phyloP scores from a whole-genome alignment of 2,888 invertebrate genomes.

The Sesia bembeciformis region DNA sequence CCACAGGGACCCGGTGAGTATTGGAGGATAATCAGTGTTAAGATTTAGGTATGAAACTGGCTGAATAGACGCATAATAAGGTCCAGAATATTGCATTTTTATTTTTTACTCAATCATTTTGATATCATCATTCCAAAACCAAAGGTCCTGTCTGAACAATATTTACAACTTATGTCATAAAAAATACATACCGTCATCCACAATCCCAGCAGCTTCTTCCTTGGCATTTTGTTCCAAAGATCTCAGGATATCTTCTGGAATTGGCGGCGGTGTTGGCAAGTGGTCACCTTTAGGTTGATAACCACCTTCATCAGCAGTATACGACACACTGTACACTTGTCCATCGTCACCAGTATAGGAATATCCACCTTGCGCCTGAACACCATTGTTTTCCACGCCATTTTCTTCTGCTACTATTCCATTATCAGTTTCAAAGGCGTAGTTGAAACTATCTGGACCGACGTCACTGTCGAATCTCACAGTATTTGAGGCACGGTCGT shows the following conservation, averaged over 20 bases:
- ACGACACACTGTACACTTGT: slow-evolving; percentile 49
- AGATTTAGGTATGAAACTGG: too few species aligned
- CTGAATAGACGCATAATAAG: too few species aligned
- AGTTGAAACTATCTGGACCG: slow-evolving; percentile 38
- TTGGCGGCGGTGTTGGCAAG: slow-evolving; percentile 54
- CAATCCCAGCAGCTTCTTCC: slow-evolving; percentile 51
- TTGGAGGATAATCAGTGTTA: too few species aligned
- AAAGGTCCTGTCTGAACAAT: too few species aligned
- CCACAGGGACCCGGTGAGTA: too few species aligned
- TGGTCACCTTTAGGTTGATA: slow-evolving; percentile 50
- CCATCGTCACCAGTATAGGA: slow-evolving; percentile 59
- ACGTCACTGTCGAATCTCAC: slow-evolving; percentile 43
- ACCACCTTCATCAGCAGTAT: slow-evolving; percentile 52
- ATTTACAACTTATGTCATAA: too few species aligned
- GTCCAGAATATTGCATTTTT: too few species aligned
- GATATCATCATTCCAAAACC: too few species aligned
- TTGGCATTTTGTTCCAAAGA: slow-evolving; percentile 50
- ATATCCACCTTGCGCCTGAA: slow-evolving; percentile 47
- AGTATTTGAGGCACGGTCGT: slow-evolving; percentile 35
- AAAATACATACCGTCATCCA: slow-evolving; percentile 51
- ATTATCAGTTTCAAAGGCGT: slow-evolving; percentile 52
- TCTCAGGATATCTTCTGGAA: slow-evolving; percentile 47
- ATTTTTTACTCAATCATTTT: too few species aligned
- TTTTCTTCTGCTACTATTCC: slow-evolving; percentile 51
- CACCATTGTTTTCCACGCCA: slow-evolving; percentile 40